Percentiles rank a stretch among this genome's conserved stretches.
Conservation (phyloP, 2,797 vertebrate genomes). For the Lycodopsis pacificus region DNA sequence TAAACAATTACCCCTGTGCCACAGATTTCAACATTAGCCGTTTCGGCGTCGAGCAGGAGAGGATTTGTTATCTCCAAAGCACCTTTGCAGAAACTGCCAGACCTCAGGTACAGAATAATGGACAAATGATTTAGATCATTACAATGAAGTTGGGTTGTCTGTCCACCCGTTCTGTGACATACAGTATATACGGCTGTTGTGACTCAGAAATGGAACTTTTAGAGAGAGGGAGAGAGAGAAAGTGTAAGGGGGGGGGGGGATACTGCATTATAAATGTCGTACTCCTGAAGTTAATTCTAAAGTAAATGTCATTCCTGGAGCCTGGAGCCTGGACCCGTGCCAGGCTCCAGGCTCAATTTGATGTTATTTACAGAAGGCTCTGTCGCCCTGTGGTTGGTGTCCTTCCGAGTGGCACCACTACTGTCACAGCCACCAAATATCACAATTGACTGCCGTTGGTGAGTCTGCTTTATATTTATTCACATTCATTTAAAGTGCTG, state of each 20-base stretch:
- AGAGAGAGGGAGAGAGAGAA: neutral
- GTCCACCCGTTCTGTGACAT: neutral
- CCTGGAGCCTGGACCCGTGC: slow-evolving; percentile 42
- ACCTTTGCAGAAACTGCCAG: slow-evolving; percentile 19
- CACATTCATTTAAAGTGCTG: neutral
- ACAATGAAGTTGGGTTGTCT: neutral
- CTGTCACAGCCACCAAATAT: slow-evolving; percentile 42
- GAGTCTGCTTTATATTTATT: slow-evolving; percentile 28
- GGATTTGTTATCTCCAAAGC: slow-evolving; percentile 17
- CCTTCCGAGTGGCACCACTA: slow-evolving; percentile 14
- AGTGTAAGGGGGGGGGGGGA: neutral
- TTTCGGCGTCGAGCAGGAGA: neutral
- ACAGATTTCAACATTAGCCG: slow-evolving; percentile 10
- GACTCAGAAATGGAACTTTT: slow-evolving; percentile 21
- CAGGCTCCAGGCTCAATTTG: slow-evolving; percentile 58
- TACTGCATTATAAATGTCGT: slow-evolving; percentile 28
- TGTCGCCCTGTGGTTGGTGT: slow-evolving; percentile 24
- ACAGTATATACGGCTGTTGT: neutral
- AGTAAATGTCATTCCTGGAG: slow-evolving; percentile 79
- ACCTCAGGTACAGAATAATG: slow-evolving; percentile 22
- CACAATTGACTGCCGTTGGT: slow-evolving; percentile 24
- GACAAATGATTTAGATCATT: neutral
- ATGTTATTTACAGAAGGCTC: slow-evolving; percentile 70
- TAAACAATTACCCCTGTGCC: slow-evolving; percentile 15
- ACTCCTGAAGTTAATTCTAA: slow-evolving; percentile 71